Percentiles rank a stretch among this genome's conserved stretches.
Evolutionary conservation across 2,113 vertebrate species (phyloP).

Genomic region (Elaphurus davidianus): DNA sequence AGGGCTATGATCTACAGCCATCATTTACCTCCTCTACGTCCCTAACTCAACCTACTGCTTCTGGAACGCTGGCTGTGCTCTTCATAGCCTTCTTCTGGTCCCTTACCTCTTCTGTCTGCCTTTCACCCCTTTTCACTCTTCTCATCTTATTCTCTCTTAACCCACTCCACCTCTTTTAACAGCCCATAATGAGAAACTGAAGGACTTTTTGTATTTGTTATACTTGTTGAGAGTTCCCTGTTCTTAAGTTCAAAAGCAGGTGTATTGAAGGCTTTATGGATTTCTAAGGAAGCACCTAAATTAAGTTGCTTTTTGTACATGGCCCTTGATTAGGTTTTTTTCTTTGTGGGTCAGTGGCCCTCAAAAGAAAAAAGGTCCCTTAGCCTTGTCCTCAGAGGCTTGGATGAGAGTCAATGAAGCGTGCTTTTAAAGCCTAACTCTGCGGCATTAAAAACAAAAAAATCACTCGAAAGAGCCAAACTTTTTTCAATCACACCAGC

Average conservation of each 20-base stretch:
- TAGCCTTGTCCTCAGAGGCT: slow-evolving; percentile 45
- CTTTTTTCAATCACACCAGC: slow-evolving; percentile 36
- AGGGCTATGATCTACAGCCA: not conserved
- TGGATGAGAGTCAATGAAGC: slow-evolving; percentile 60
- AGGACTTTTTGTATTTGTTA: not conserved
- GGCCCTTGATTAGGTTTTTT: slow-evolving; percentile 54
- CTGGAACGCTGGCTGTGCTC: not conserved
- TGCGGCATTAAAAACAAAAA: slow-evolving; percentile 55
- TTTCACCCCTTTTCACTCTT: not conserved
- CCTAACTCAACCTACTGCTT: not conserved
- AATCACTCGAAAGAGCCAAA: slow-evolving; percentile 39
- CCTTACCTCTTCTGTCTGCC: not conserved
- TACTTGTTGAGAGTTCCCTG: slow-evolving; percentile 28
- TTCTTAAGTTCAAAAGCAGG: slow-evolving; percentile 63
- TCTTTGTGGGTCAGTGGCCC: slow-evolving; percentile 62
- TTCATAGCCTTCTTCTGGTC: not conserved
- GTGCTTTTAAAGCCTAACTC: slow-evolving; percentile 67
- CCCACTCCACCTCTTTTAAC: not conserved
- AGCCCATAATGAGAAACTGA: not conserved
- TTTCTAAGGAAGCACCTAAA: slow-evolving; percentile 70
- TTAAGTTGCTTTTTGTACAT: slow-evolving; percentile 68
- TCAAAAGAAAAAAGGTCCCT: slow-evolving; percentile 57
- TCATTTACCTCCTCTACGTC: not conserved
- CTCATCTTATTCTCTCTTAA: not conserved
- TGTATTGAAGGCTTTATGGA: slow-evolving; percentile 51